Evolutionary conservation across 2,888 invertebrate species (phyloP).

Genomic region (Tetragnatha montana): DNA sequence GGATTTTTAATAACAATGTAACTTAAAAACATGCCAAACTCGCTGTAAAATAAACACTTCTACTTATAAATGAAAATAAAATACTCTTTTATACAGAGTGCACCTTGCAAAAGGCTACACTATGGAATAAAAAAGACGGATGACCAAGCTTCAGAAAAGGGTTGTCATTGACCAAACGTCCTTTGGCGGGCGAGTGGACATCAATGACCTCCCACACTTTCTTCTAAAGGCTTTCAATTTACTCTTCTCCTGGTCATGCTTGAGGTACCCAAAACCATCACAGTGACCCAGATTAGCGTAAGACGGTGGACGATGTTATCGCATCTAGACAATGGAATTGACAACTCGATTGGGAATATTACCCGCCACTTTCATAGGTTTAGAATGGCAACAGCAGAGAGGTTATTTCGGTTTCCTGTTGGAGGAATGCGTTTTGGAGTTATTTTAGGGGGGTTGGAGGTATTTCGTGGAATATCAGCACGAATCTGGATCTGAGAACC

Average conservation of each 20-base stretch:
- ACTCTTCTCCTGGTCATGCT: constrained; percentile 2
- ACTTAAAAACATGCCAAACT: no score
- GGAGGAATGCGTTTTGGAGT: no score
- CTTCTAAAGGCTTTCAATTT: background rate
- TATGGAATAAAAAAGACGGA: background rate
- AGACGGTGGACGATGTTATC: constrained; percentile 25
- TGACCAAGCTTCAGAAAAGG: background rate
- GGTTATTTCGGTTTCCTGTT: no score
- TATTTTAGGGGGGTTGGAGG: no score
- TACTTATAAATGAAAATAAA: no score
- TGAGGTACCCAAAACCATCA: constrained; percentile 36
- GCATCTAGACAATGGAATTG: constrained; percentile 48
- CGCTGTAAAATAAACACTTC: no score
- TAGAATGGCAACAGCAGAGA: background rate
- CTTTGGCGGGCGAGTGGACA: background rate
- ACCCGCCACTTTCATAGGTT: background rate
- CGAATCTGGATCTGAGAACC: no score
- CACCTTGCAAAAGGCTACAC: no score
- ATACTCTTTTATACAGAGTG: no score
- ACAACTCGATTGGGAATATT: constrained; percentile 1
- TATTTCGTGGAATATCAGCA: background rate
- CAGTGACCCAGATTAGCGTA: constrained; percentile 56
- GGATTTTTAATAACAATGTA: no score
- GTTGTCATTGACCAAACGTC: background rate
- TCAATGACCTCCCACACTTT: background rate